Percentiles rank a stretch among this genome's conserved stretches.
phyloP scores from a whole-genome alignment of 1,140 invertebrate species.

The Achatina immaculata region DNA sequence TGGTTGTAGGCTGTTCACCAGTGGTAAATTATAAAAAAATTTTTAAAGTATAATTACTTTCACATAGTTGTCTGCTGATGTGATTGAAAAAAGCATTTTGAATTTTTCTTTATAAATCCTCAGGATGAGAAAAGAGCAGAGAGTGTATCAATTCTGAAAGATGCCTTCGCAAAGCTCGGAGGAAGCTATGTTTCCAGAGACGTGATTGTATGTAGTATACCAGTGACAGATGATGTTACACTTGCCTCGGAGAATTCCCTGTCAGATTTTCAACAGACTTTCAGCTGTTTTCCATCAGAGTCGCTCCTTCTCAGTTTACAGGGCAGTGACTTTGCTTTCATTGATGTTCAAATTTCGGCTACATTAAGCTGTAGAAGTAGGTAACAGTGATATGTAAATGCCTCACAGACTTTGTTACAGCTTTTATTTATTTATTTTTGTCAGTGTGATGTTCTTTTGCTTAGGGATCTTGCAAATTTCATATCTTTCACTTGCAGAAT shows the following conservation, averaged over 20 bases:
- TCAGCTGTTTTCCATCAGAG: not conserved
- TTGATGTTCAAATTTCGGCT: not conserved
- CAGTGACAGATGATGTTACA: not conserved
- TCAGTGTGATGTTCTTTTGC: too few species aligned
- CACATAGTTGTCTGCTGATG: too few species aligned
- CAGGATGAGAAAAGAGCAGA: conserved; percentile 5
- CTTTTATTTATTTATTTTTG: too few species aligned
- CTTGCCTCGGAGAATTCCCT: not conserved
- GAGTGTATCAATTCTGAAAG: conserved; percentile 23
- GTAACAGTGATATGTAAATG: too few species aligned
- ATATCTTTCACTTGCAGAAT: too few species aligned
- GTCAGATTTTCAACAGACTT: not conserved
- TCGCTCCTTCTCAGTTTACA: not conserved
- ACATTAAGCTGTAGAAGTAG: not conserved
- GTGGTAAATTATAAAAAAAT: too few species aligned
- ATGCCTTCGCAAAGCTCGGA: conserved; percentile 16
- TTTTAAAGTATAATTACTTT: too few species aligned
- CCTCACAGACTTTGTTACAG: too few species aligned
- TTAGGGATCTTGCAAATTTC: too few species aligned
- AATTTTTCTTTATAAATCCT: not conserved
- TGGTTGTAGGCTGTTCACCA: too few species aligned
- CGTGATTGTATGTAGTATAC: not conserved
- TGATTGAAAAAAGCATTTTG: too few species aligned
- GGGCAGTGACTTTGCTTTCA: not conserved
- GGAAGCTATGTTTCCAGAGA: conserved; percentile 3